Evolutionary conservation across 2,888 invertebrate species (phyloP).

Genomic region (Prosopocoilus inquinatus): DNA sequence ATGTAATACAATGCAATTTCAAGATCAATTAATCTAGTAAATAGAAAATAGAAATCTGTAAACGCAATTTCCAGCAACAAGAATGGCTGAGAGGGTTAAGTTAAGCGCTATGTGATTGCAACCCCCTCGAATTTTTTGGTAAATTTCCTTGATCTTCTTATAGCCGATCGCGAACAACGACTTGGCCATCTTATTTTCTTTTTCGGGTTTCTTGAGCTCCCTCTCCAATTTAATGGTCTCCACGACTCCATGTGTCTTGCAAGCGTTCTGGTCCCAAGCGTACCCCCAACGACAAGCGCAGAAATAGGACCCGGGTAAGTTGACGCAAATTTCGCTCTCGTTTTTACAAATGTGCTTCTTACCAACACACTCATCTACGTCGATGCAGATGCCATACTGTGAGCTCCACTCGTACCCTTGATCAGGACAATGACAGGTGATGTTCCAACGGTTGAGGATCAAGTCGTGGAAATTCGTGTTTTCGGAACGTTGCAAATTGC

Average conservation of each 20-base stretch:
- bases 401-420: conserved; percentile 59
- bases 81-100: no score
- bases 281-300: conserved; percentile 57
- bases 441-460: conserved; percentile 59
- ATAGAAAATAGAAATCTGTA: no score
- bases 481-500: conserved; percentile 40
- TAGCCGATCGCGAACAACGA: neutral
- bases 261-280: conserved; percentile 35
- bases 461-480: conserved; percentile 51
- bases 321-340: conserved; percentile 56
- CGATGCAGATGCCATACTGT: conserved; percentile 61
- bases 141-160: no score
- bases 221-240: conserved; percentile 30
- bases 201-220: conserved; percentile 6
- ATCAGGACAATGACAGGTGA: conserved; percentile 57
- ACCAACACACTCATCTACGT: conserved; percentile 59
- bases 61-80: no score
- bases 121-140: no score
- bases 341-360: conserved; percentile 48
- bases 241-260: conserved; percentile 35
- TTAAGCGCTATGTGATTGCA: no score
- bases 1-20: no score
- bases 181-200: conserved; percentile 5
- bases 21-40: no score
- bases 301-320: conserved; percentile 52